Evolutionary conservation across 2,888 invertebrate species (phyloP).

Genomic region (Limnephilus marmoratus): DNA sequence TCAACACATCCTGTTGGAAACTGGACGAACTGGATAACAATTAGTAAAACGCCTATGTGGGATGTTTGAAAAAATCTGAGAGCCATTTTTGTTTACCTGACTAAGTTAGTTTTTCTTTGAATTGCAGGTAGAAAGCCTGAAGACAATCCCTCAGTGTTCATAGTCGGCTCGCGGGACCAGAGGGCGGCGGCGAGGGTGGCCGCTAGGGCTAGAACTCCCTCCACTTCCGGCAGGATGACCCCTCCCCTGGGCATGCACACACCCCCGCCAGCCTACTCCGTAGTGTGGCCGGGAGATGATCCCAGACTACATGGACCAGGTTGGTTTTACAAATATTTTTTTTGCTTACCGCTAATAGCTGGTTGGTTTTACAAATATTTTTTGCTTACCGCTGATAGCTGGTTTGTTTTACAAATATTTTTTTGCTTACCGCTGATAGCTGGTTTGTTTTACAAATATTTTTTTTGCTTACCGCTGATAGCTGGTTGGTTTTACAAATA

Average conservation of each 20-base stretch:
- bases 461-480: too few relatives aligned
- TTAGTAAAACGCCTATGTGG: too few relatives aligned
- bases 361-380: too few relatives aligned
- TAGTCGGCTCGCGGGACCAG: slow-evolving; percentile 2
- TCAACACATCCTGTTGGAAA: too few relatives aligned
- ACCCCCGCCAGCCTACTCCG: neutral
- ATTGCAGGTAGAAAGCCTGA: slow-evolving; percentile 19
- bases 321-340: neutral
- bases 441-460: neutral
- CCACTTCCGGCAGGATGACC: slow-evolving; percentile 11
- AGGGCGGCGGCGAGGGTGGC: slow-evolving; percentile 14
- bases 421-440: too few relatives aligned
- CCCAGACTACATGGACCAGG: slow-evolving; percentile 5
- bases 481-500: too few relatives aligned
- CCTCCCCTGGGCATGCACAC: neutral
- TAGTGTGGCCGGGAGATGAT: neutral
- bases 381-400: too few relatives aligned
- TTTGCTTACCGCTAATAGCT: too few relatives aligned
- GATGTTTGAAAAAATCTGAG: too few relatives aligned
- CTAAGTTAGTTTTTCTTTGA: neutral
- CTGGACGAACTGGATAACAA: too few relatives aligned
- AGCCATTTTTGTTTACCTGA: too few relatives aligned
- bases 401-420: too few relatives aligned
- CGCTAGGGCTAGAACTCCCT: slow-evolving; percentile 15
- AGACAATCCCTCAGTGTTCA: slow-evolving; percentile 25